Percentiles rank a stretch among this genome's conserved stretches.
These are phyloP conservation scores for Myiozetetes cayanensis DNA, from an alignment of 2,113 vertebrate genomes.

Conservation along the genomic window DNA sequence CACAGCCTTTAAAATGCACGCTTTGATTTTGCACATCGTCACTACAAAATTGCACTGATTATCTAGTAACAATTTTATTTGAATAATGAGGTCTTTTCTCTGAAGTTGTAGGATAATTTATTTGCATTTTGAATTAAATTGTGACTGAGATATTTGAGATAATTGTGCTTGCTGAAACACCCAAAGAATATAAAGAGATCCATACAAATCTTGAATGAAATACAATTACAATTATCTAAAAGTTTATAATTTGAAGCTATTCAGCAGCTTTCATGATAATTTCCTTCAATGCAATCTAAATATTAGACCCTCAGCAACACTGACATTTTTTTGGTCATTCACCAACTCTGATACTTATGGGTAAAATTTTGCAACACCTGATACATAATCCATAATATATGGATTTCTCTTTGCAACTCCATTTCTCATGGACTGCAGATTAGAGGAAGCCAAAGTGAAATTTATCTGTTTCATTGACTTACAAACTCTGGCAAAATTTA, in stretches of 20 bases:
- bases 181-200: neutral
- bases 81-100: neutral
- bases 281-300: neutral
- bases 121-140: slow-evolving; percentile 43
- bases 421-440: neutral
- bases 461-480: neutral
- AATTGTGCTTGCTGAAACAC: neutral
- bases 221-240: neutral
- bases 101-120: slow-evolving; percentile 18
- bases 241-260: slow-evolving; percentile 9
- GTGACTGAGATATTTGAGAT: slow-evolving; percentile 4
- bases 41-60: neutral
- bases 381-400: neutral
- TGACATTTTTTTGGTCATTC: neutral
- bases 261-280: neutral
- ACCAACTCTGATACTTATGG: neutral
- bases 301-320: neutral
- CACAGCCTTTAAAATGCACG: neutral
- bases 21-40: neutral
- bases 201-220: neutral
- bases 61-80: slow-evolving; percentile 29
- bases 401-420: neutral
- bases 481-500: neutral
- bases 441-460: neutral
- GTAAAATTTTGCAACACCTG: neutral